These are phyloP conservation scores for Venustaconcha ellipsiformis DNA, from an alignment of 1,140 invertebrate genomes.

Conservation along the genomic window DNA sequence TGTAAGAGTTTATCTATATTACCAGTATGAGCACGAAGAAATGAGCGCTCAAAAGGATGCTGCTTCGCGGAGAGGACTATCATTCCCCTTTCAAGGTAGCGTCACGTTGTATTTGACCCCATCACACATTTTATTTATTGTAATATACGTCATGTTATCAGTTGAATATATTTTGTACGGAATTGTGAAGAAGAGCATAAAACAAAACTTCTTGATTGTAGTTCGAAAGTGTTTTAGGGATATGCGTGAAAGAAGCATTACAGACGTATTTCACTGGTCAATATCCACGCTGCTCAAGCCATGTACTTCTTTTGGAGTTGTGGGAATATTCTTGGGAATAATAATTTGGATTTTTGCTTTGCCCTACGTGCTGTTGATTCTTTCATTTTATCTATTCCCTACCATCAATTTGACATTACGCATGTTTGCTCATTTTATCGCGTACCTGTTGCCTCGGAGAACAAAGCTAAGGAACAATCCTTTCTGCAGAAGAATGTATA, in stretches of 20 bases:
- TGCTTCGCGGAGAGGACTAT: conserved; percentile 6
- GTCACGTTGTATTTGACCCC: conserved; percentile 20
- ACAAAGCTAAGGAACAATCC: background rate
- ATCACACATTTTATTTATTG: conserved; percentile 10
- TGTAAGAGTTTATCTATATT: conserved; percentile 16
- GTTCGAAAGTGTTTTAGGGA: conserved; percentile 20
- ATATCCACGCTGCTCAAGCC: conserved; percentile 5
- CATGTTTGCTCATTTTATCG: conserved; percentile 17
- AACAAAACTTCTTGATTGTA: conserved; percentile 14
- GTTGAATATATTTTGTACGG: conserved; percentile 13
- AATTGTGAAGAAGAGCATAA: conserved; percentile 1
- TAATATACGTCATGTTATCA: conserved; percentile 8
- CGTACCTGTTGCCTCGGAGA: conserved; percentile 7
- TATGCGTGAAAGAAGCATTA: conserved; percentile 16
- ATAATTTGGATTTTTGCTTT: conserved; percentile 12
- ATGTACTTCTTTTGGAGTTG: conserved; percentile 14
- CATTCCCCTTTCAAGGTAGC: conserved; percentile 19
- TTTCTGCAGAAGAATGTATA: background rate
- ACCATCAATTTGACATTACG: conserved; percentile 18
- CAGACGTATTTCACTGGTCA: conserved; percentile 13
- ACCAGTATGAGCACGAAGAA: conserved; percentile 16
- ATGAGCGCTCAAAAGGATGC: conserved; percentile 4
- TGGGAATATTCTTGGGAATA: conserved; percentile 22
- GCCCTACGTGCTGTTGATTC: conserved; percentile 8
- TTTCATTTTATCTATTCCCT: conserved; percentile 25